A percentile compares a stretch with the other conserved stretches of the same genome.
These are phyloP conservation scores for Illadopsis cleaveri DNA, from an alignment of 2,113 vertebrate genomes.

Conservation along the genomic window DNA sequence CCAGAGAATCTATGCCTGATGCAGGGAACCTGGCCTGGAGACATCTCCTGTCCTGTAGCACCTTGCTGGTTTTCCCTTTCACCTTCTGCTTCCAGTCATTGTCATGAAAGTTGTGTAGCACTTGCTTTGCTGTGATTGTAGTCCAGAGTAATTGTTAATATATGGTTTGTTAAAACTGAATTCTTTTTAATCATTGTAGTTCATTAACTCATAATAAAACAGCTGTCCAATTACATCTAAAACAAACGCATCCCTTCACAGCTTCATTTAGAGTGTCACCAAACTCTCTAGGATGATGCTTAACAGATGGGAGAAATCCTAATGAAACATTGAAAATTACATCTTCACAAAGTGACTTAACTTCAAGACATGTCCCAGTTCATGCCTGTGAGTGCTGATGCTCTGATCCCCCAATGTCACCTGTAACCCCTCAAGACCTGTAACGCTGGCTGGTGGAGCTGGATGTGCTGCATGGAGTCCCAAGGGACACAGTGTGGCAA, in stretches of 20 bases:
- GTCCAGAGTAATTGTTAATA: background rate
- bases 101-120: background rate
- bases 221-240: conserved; percentile 42
- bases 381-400: background rate
- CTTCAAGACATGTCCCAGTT: background rate
- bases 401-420: background rate
- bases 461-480: background rate
- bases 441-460: background rate
- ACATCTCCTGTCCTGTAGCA: background rate
- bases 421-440: accelerated
- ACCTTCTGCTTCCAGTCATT: background rate
- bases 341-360: background rate
- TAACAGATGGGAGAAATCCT: conserved; percentile 14
- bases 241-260: background rate
- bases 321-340: background rate
- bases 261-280: conserved; percentile 26
- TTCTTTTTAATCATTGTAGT: conserved; percentile 23
- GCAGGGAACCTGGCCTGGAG: background rate
- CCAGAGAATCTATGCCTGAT: background rate
- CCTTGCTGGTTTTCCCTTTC: background rate
- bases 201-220: conserved; percentile 53
- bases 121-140: background rate
- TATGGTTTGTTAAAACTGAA: background rate
- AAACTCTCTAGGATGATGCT: background rate
- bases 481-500: background rate